phyloP scores from a whole-genome alignment of 2,797 vertebrate species.

The Mormyrus hasselquistii region DNA sequence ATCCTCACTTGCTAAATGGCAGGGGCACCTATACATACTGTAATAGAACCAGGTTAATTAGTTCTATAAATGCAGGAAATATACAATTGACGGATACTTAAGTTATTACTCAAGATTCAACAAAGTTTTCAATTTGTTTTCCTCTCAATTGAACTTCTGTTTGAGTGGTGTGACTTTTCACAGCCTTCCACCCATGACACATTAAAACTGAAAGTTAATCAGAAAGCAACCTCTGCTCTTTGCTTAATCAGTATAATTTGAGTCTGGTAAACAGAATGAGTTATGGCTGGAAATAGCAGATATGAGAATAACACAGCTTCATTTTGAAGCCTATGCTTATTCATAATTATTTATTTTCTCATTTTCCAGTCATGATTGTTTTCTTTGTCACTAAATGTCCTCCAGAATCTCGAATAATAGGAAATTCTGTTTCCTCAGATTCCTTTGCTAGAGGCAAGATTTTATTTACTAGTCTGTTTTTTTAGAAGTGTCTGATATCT shows the following conservation, averaged over 20 bases:
- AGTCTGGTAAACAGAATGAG: conserved; percentile 27
- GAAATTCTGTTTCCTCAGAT: conserved; percentile 40
- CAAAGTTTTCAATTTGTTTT: conserved; percentile 9
- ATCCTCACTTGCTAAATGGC: not conserved
- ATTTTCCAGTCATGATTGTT: conserved; percentile 36
- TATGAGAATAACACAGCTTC: conserved; percentile 30
- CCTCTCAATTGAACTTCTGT: not conserved
- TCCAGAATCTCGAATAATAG: conserved; percentile 46
- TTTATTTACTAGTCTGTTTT: conserved; percentile 35
- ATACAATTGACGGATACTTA: not conserved
- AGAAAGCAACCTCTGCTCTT: conserved; percentile 29
- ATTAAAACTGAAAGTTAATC: conserved; percentile 32
- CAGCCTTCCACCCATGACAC: conserved; percentile 25
- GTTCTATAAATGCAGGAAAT: conserved; percentile 3
- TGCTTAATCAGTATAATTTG: conserved; percentile 31
- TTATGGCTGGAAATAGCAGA: conserved; percentile 35
- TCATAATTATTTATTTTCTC: conserved; percentile 32
- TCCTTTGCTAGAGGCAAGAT: conserved; percentile 39
- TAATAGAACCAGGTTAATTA: not conserved
- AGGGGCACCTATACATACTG: not conserved
- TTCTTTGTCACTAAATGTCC: conserved; percentile 35
- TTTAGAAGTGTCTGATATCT: conserved; percentile 14
- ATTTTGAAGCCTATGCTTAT: conserved; percentile 32
- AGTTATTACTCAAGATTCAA: not conserved
- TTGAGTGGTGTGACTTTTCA: not conserved